phyloP scores from a whole-genome alignment of 2,113 vertebrate genomes.

The Channa argus region DNA sequence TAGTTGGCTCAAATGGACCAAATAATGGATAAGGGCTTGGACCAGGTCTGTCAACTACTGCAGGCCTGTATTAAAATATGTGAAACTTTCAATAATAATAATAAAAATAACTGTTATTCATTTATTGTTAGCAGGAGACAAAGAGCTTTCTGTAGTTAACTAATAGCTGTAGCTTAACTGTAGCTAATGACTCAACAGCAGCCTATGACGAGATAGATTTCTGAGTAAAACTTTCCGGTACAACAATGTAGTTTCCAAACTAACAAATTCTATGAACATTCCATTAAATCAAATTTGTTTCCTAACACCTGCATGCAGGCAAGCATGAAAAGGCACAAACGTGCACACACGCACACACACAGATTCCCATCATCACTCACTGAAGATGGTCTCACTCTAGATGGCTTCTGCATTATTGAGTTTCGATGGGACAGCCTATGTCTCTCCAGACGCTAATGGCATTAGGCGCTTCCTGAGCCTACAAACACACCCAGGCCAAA shows the following conservation, averaged over 20 bases:
- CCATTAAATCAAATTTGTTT: constrained; percentile 15
- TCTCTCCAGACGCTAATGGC: constrained; percentile 60
- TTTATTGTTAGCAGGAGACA: background rate
- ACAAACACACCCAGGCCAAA: constrained; percentile 31
- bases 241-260: background rate
- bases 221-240: constrained; percentile 25
- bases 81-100: background rate
- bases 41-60: background rate
- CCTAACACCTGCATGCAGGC: background rate
- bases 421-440: constrained; percentile 51
- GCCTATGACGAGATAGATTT: background rate
- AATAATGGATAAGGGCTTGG: background rate
- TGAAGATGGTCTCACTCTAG: constrained; percentile 39
- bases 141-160: background rate
- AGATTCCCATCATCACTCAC: constrained; percentile 26
- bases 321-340: background rate
- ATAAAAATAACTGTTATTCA: background rate
- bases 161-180: background rate
- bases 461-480: constrained; percentile 59
- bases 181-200: constrained; percentile 30
- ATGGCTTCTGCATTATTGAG: constrained; percentile 69
- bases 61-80: background rate
- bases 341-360: background rate
- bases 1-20: constrained; percentile 25
- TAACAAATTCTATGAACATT: background rate